Percentiles rank a stretch among this genome's conserved stretches.
Conservation (phyloP, 2,888 invertebrate genomes). For the Biston betularia region DNA sequence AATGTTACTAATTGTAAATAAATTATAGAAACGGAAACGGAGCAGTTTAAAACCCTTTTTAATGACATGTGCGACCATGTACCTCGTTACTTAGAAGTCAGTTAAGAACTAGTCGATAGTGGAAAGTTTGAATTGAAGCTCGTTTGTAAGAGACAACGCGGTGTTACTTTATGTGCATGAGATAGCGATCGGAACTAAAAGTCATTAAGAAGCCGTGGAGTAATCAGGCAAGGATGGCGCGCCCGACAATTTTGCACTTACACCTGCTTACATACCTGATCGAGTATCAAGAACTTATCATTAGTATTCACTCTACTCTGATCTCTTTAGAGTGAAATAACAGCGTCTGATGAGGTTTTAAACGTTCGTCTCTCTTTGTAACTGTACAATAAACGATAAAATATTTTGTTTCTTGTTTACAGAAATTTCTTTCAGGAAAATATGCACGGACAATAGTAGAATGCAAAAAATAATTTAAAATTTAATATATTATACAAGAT, state of each 20-base stretch:
- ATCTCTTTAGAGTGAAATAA: background rate
- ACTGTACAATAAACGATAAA: too few species aligned
- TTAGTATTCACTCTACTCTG: background rate
- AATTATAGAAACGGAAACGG: conserved; percentile 6
- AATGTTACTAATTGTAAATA: conserved; percentile 12
- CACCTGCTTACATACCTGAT: conserved; percentile 48
- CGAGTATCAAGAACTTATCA: conserved; percentile 1
- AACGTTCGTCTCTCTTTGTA: too few species aligned
- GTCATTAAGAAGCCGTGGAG: conserved; percentile 61
- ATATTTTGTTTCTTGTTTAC: too few species aligned
- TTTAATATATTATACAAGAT: too few species aligned
- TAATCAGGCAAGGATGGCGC: conserved; percentile 62
- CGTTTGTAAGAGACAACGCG: conserved; percentile 49
- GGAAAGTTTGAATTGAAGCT: conserved; percentile 48
- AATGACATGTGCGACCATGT: background rate
- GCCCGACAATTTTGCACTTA: conserved; percentile 64
- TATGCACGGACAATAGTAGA: too few species aligned
- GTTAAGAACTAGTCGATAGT: conserved; percentile 32
- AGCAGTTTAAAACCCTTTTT: conserved; percentile 13
- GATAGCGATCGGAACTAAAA: conserved; percentile 61
- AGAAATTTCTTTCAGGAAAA: too few species aligned
- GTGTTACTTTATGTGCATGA: conserved; percentile 48
- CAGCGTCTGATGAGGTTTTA: background rate
- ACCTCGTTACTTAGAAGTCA: conserved; percentile 14
- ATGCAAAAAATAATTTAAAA: too few species aligned